A percentile compares a stretch with the other conserved stretches of the same genome.
Conservation (phyloP, 2,113 vertebrate species). For the Aspiorhynchus laticeps region DNA sequence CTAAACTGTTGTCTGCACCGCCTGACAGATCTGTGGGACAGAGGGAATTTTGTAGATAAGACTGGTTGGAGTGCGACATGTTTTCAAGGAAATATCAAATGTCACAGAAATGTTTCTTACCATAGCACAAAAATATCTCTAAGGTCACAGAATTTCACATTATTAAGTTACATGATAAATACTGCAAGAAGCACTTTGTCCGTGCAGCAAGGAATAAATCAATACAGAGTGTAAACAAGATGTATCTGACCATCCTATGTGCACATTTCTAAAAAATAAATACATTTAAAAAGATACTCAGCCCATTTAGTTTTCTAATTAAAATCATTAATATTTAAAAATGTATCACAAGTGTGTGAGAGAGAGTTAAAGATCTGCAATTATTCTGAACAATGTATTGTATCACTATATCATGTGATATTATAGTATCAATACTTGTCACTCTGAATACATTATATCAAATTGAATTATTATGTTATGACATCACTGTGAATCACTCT, state of each 20-base stretch:
- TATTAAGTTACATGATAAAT: constrained; percentile 27
- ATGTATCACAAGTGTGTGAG: too few relatives aligned
- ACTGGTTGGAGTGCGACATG: background rate
- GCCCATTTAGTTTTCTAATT: background rate
- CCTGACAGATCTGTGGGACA: constrained; percentile 47
- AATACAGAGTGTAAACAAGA: background rate
- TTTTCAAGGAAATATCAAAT: constrained; percentile 46
- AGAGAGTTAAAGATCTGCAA: too few relatives aligned
- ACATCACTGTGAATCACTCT: background rate
- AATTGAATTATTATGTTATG: background rate
- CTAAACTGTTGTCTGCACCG: constrained; percentile 52
- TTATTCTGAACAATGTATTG: too few relatives aligned
- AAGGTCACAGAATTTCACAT: constrained; percentile 34
- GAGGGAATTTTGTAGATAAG: constrained; percentile 41
- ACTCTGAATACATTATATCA: background rate
- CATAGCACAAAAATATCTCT: constrained; percentile 36
- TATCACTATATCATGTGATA: background rate
- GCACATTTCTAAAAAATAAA: background rate
- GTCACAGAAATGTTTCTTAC: constrained; percentile 22
- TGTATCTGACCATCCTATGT: background rate
- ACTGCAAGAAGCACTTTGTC: constrained; percentile 7
- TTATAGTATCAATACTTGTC: background rate
- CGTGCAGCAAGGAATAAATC: background rate
- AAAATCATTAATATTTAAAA: too few relatives aligned
- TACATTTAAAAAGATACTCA: background rate